phyloP scores from a whole-genome alignment of 37 sponge, comb jelly and placozoan species.

The Ephydatia muelleri region DNA sequence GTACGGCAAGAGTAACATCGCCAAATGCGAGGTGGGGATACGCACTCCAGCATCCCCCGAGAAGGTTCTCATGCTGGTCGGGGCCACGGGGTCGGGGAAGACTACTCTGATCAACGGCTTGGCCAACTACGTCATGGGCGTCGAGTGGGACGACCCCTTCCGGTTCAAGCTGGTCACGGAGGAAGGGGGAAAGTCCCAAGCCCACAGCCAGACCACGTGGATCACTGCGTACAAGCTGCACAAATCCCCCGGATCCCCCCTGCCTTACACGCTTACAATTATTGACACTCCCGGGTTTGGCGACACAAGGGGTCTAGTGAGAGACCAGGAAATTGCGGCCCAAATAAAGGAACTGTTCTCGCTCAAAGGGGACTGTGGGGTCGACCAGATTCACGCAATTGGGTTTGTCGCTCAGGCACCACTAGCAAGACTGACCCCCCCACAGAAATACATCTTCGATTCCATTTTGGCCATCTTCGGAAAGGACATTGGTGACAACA shows the following conservation, averaged over 20 bases:
- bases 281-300: constrained; percentile 85
- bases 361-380: constrained; percentile 10
- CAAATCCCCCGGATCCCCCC: constrained; percentile 3
- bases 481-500: constrained; percentile 43
- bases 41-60: constrained; percentile 1
- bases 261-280: constrained; percentile 56
- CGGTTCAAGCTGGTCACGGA: constrained; percentile 69
- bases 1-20: background rate
- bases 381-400: constrained; percentile 64
- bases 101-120: constrained; percentile 80
- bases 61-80: constrained; percentile 76
- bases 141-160: constrained; percentile 70
- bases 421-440: constrained; percentile 52
- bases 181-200: constrained; percentile 9
- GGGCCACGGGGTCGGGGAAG: constrained; percentile 84
- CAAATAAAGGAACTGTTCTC: constrained; percentile 66
- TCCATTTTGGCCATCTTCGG: constrained; percentile 71
- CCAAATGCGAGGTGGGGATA: background rate
- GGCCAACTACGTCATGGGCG: constrained; percentile 69
- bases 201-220: constrained; percentile 47
- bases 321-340: constrained; percentile 29
- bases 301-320: constrained; percentile 61
- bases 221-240: constrained; percentile 77
- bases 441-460: constrained; percentile 69
- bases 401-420: constrained; percentile 73